These are phyloP conservation scores for Acrossocheilus fasciatus DNA, from an alignment of 2,797 vertebrate genomes.

Conservation along the genomic window DNA sequence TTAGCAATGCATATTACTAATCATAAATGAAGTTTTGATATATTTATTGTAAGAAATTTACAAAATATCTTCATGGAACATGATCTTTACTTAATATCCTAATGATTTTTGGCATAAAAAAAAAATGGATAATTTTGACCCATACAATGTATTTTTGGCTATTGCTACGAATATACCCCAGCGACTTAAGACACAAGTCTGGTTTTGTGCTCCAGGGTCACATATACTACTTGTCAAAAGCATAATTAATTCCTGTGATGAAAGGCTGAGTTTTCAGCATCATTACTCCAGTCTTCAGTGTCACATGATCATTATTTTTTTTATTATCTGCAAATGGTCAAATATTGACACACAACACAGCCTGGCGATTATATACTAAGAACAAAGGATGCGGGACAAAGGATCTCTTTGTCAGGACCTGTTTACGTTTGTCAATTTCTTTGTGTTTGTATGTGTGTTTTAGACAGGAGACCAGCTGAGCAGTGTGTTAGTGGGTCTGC, in stretches of 20 bases:
- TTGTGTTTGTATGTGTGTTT: neutral
- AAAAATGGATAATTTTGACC: too few species aligned
- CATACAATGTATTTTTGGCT: too few species aligned
- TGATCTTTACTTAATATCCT: too few species aligned
- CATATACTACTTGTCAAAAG: neutral
- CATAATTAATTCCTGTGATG: neutral
- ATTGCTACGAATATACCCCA: too few species aligned
- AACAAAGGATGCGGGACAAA: neutral
- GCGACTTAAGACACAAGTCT: too few species aligned
- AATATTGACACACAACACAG: neutral
- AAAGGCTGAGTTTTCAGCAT: neutral
- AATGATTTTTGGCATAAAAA: too few species aligned
- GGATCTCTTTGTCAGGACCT: neutral
- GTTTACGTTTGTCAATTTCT: neutral
- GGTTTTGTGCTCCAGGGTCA: too few species aligned
- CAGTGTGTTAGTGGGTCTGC: slow-evolving; percentile 73
- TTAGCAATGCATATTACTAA: too few species aligned
- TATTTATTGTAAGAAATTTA: too few species aligned
- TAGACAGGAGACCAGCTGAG: slow-evolving; percentile 80
- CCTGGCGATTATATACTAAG: neutral
- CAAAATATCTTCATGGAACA: too few species aligned
- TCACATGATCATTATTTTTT: neutral
- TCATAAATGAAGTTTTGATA: too few species aligned
- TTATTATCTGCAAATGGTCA: neutral
- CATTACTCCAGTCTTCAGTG: too few species aligned